These are phyloP conservation scores for Heliconius hortense DNA, from an alignment of 2,888 invertebrate genomes.

Conservation along the genomic window DNA sequence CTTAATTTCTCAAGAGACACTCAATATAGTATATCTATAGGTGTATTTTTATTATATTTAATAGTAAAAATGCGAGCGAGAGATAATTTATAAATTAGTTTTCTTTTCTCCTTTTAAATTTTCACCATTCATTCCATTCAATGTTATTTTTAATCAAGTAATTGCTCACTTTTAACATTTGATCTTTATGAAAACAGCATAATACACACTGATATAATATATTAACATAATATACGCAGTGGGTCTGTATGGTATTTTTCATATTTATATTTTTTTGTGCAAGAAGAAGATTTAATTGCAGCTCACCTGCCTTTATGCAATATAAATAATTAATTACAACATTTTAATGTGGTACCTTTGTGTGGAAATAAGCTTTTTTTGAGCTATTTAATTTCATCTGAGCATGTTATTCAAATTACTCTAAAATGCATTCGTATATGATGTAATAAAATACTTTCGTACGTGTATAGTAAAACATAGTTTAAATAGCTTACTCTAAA, in stretches of 20 bases:
- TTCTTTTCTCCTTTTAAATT: background rate
- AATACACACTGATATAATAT: background rate
- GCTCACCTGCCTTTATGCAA: conserved; percentile 16
- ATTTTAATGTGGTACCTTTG: conserved; percentile 21
- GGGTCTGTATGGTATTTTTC: background rate
- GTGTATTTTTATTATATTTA: no score
- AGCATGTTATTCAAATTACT: conserved; percentile 15
- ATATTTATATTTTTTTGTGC: conserved; percentile 4
- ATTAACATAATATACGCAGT: background rate
- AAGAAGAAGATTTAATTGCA: conserved; percentile 18
- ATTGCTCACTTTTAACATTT: conserved; percentile 18
- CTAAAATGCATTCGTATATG: background rate
- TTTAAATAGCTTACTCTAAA: background rate
- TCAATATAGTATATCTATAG: no score
- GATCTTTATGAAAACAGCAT: background rate
- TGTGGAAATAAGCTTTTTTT: conserved; percentile 8
- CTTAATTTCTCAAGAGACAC: no score
- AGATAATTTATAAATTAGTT: conserved; percentile 1
- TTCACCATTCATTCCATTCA: conserved; percentile 3
- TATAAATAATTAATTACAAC: conserved; percentile 17
- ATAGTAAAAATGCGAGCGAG: no score
- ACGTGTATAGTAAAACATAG: background rate
- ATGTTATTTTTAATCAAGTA: conserved; percentile 13
- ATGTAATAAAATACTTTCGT: background rate
- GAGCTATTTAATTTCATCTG: conserved; percentile 15